Evolutionary conservation across 2,888 invertebrate genomes (phyloP).

Genomic region (Cylindroiulus punctatus): DNA sequence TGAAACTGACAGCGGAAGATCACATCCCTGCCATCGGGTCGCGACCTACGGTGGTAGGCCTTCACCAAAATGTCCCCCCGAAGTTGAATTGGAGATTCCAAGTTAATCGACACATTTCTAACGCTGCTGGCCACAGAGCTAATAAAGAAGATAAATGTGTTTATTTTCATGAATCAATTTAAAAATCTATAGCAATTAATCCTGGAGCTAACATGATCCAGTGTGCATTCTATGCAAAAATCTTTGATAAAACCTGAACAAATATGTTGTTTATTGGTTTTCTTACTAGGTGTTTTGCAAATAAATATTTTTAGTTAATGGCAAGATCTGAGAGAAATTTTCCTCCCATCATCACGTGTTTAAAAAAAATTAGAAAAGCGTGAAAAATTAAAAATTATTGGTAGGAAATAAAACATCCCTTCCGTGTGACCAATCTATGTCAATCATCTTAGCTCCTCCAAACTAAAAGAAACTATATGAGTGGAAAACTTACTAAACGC

Average conservation of each 20-base stretch:
- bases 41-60: constrained; percentile 78
- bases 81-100: constrained; percentile 78
- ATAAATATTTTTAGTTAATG: no score
- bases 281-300: no score
- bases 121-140: constrained; percentile 73
- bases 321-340: no score
- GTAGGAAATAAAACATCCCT: background rate
- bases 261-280: no score
- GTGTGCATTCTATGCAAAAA: no score
- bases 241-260: no score
- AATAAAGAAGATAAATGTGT: background rate
- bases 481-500: constrained; percentile 72
- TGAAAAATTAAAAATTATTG: no score
- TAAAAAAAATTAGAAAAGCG: no score
- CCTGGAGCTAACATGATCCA: background rate
- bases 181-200: background rate
- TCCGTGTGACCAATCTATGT: background rate
- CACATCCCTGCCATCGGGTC: constrained; percentile 70
- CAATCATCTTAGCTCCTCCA: background rate
- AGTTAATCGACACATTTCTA: constrained; percentile 76
- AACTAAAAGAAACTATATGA: background rate
- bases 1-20: constrained; percentile 92
- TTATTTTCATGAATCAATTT: background rate
- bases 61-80: constrained; percentile 91
- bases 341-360: no score